Evolutionary conservation across 2,113 vertebrate species (phyloP).

Genomic region (Channa maculata): DNA sequence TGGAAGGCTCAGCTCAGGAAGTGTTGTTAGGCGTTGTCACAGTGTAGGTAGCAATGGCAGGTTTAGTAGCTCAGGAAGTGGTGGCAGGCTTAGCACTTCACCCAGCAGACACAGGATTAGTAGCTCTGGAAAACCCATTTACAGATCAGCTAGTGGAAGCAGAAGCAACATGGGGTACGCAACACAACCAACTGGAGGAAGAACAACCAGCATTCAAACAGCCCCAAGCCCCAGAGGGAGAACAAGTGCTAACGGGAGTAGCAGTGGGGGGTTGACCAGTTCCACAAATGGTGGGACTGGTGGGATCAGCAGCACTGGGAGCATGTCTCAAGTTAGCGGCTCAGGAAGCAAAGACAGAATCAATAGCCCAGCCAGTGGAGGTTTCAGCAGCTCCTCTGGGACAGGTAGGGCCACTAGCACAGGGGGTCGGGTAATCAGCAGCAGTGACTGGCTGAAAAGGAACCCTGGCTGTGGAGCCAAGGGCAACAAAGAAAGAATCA

Average conservation of each 20-base stretch:
- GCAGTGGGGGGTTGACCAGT: conserved; percentile 7
- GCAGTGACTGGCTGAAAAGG: conserved; percentile 50
- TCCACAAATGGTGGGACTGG: not conserved
- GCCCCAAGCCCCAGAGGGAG: conserved; percentile 9
- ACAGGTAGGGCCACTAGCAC: conserved; percentile 26
- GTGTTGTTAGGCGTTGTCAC: conserved; percentile 36
- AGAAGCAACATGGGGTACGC: conserved; percentile 15
- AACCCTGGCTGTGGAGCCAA: conserved; percentile 40
- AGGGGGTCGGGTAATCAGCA: conserved; percentile 46
- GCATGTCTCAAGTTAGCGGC: not conserved
- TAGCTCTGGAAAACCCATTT: conserved; percentile 36
- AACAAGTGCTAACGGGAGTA: not conserved
- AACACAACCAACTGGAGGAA: not conserved
- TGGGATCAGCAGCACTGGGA: not conserved
- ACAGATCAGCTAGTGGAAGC: conserved; percentile 19
- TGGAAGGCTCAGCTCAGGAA: conserved; percentile 3
- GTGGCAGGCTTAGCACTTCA: conserved; percentile 12
- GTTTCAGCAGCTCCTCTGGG: conserved; percentile 15
- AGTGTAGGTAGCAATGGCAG: conserved; percentile 36
- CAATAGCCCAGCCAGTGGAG: not conserved
- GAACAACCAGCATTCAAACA: conserved; percentile 10
- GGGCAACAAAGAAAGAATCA: conserved; percentile 60
- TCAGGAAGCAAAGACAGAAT: not conserved
- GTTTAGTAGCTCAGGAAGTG: conserved; percentile 22
- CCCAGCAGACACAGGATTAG: not conserved